phyloP scores from a whole-genome alignment of 2,888 invertebrate genomes.

The Acheta domesticus region DNA sequence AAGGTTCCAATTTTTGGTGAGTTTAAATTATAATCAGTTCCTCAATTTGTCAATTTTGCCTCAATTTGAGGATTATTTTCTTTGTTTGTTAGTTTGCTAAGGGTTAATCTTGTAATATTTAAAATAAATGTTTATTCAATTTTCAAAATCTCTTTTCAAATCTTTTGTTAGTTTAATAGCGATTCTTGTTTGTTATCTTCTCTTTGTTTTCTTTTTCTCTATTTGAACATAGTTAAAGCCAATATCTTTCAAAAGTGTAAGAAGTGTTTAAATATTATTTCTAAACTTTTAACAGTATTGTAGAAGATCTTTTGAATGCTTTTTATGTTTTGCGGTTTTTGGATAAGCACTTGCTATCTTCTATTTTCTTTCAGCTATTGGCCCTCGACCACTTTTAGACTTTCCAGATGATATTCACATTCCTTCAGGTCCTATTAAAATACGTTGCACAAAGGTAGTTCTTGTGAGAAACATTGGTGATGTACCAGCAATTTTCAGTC shows the following conservation, averaged over 20 bases:
- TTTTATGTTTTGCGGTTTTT: neutral
- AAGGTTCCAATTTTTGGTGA: constrained; percentile 60
- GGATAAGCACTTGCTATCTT: neutral
- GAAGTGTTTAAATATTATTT: too few relatives aligned
- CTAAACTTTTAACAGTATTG: neutral
- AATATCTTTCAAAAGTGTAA: too few relatives aligned
- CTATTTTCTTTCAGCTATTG: constrained; percentile 50
- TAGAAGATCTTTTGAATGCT: neutral
- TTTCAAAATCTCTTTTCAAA: constrained; percentile 40
- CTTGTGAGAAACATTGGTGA: constrained; percentile 57
- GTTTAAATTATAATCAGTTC: constrained; percentile 46
- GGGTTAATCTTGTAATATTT: too few relatives aligned
- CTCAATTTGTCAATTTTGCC: too few relatives aligned
- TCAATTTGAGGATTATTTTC: too few relatives aligned
- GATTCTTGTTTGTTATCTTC: neutral
- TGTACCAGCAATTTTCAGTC: constrained; percentile 50
- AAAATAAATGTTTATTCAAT: too few relatives aligned
- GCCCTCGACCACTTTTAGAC: constrained; percentile 56
- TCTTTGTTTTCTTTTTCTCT: neutral
- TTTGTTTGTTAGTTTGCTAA: too few relatives aligned
- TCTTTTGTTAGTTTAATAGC: neutral
- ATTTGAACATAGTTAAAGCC: too few relatives aligned
- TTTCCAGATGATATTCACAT: constrained; percentile 58
- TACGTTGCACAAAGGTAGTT: constrained; percentile 50
- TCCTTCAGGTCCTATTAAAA: constrained; percentile 54